Base-by-base conservation (phyloP, 2,797 vertebrate genomes). In the Streptopelia turtur region DNA sequence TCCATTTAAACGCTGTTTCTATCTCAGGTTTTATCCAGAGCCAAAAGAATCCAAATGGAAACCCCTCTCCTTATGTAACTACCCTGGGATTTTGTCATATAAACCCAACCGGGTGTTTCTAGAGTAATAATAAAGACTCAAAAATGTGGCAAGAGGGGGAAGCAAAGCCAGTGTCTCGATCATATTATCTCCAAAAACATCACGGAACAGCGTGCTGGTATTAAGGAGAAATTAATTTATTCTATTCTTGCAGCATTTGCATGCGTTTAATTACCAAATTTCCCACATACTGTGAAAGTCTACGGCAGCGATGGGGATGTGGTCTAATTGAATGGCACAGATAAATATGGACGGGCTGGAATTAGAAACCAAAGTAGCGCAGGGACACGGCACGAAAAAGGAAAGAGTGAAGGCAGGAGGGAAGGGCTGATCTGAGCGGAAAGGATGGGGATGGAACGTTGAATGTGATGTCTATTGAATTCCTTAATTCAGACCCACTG, bases 241-340 rank as follows among this genome's bases (percentile, higher is more conserved):
- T 93, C 93, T 87, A 64, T 89, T 94, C 94, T 91, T 94, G 89
- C 93, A 94, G 92, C 84, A 85, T 95, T 95, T 94, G 90, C 94
- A 95, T 93, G 92, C 88, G 89, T 92, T 97, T 97, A 92, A 96
- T 95, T 93, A 94, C 93, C 82, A 92, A 93, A 92, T 93, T 96
- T 87, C 95, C 93, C 94, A 83, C 94, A 94, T 91, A 82, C 92
- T 93, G 94, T 93, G 96, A 71, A 95, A 89, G 87, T 86, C 24
- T 70, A 68, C 21, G 87, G 90, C 81, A 93, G 94, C 93, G 11
- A 80, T 80, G 90, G 94, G 93, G 90, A 96, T 96, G 92, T 94
- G 95, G 95, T 95, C 95, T 96, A 95, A 95, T 96, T 97, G 95
- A 94, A 87, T 96, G 94, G 94, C 95, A 95, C 94, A 97, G 96